Evolutionary conservation across 2,888 invertebrate genomes (phyloP), one percentile per base, ranked within the genome.

Genomic region (Omphaloscelis lunosa): DNA sequence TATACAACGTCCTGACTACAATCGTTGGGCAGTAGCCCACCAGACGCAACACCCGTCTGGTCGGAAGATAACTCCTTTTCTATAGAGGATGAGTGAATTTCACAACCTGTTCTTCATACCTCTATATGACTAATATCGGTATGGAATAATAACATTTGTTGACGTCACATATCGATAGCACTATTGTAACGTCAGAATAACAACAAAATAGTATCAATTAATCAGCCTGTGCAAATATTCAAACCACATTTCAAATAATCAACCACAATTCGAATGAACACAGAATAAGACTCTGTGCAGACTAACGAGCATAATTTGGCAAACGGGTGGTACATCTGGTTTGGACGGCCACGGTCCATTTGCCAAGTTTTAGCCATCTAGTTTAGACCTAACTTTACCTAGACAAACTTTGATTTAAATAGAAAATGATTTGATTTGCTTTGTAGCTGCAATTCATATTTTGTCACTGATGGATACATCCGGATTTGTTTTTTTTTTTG

Each of bases 221-320:
- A 79, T 75, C 53, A 80, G 62, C 23, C 39, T 29, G 34, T 39
- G n/a, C 72, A 84, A 67, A 84, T 83, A 23, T 61, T 77, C 9
- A 53, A 75, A 73, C 82, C 71, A 53, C 75, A 74, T 34, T 79
- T 68, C 56, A 66, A 81, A 84, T 75, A 65, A 74, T 75, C 65
- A 75, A 73, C 81, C 71, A 27, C 75, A 65, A 58, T 77, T 75
- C 68, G 63, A 84, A 84, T 78, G 78, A 79, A 81, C 71, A 73
- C 23, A 53, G 65, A 62, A 41, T 77, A 69, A 79, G 59, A 72
- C 62, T 63, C 39, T 45, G 23, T 59, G 23, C 73, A 69, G 29
- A 65, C 74, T 79, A 82, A 82, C 84, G 79, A 84, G 72, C 66
- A 79, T 77, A 84, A 84, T 84, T 84, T 85, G 82, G 85, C 79